Evolutionary conservation across 2,113 vertebrate genomes (phyloP).

Genomic region (Dipodomys merriami): DNA sequence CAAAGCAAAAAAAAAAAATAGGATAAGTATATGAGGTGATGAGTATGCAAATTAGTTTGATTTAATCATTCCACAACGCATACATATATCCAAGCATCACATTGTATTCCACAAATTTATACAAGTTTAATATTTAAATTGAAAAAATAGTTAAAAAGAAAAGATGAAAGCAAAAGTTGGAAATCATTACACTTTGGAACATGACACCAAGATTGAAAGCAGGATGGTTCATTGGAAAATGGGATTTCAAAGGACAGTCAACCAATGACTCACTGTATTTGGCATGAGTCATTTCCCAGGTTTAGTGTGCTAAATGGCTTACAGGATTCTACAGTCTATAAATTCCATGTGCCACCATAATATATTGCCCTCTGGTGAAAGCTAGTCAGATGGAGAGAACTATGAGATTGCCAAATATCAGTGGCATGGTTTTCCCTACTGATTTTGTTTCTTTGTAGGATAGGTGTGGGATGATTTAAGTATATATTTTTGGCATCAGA

Average conservation of each 20-base stretch:
- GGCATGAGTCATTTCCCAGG: slow-evolving; percentile 38
- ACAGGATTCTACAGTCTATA: slow-evolving; percentile 26
- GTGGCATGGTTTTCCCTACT: slow-evolving; percentile 44
- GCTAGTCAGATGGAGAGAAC: slow-evolving; percentile 56
- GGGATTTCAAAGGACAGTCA: slow-evolving; percentile 39
- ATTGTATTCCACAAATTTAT: slow-evolving; percentile 4
- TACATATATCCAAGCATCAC: slow-evolving; percentile 45
- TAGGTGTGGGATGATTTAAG: slow-evolving; percentile 57
- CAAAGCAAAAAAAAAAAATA: not conserved
- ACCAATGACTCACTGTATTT: slow-evolving; percentile 23
- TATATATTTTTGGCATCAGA: slow-evolving; percentile 54
- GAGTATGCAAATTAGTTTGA: slow-evolving; percentile 22
- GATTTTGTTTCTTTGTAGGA: slow-evolving; percentile 60
- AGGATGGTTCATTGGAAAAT: slow-evolving; percentile 32
- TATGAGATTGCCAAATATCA: slow-evolving; percentile 53
- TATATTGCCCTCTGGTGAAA: slow-evolving; percentile 47
- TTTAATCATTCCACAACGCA: slow-evolving; percentile 27
- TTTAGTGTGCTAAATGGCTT: slow-evolving; percentile 25
- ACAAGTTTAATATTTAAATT: slow-evolving; percentile 33
- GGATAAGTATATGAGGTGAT: not conserved
- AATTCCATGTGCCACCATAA: slow-evolving; percentile 12
- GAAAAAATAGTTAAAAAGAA: slow-evolving; percentile 11
- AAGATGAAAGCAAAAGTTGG: slow-evolving; percentile 46
- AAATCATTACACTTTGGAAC: slow-evolving; percentile 45
- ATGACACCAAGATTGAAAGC: slow-evolving; percentile 30